A percentile compares a stretch with the other conserved stretches of the same genome.
phyloP scores from a whole-genome alignment of 2,797 vertebrate genomes.

The Hydrophis major region DNA sequence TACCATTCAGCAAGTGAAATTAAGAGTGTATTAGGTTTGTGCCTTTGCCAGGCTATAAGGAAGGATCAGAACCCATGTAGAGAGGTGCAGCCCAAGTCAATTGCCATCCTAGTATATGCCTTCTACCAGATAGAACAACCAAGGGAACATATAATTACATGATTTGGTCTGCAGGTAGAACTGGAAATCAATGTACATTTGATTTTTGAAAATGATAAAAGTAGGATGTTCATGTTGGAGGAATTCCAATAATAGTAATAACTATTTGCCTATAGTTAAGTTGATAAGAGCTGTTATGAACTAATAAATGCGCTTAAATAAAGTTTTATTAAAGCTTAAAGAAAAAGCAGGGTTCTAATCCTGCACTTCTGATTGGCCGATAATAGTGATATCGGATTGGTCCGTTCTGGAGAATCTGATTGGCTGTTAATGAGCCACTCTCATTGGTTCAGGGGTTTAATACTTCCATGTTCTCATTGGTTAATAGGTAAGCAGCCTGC shows the following conservation, averaged over 20 bases:
- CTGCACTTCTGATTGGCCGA: too few relatives aligned
- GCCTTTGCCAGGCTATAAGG: neutral
- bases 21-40: neutral
- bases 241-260: neutral
- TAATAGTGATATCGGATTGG: too few relatives aligned
- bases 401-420: too few relatives aligned
- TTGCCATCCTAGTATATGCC: neutral
- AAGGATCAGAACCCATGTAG: neutral
- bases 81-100: neutral
- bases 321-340: too few relatives aligned
- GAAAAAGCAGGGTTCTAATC: too few relatives aligned
- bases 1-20: neutral
- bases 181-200: neutral
- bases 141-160: neutral
- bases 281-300: neutral
- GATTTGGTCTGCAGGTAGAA: neutral
- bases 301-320: too few relatives aligned
- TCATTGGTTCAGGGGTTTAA: too few relatives aligned
- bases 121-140: neutral
- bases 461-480: too few relatives aligned
- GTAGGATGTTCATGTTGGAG: neutral
- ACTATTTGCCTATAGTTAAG: slow-evolving; percentile 11
- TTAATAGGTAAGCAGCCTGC: too few relatives aligned
- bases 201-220: neutral
- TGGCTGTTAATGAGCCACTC: too few relatives aligned